Evolutionary conservation across 2,888 invertebrate genomes (phyloP).

Genomic region (Monopis laevigella): DNA sequence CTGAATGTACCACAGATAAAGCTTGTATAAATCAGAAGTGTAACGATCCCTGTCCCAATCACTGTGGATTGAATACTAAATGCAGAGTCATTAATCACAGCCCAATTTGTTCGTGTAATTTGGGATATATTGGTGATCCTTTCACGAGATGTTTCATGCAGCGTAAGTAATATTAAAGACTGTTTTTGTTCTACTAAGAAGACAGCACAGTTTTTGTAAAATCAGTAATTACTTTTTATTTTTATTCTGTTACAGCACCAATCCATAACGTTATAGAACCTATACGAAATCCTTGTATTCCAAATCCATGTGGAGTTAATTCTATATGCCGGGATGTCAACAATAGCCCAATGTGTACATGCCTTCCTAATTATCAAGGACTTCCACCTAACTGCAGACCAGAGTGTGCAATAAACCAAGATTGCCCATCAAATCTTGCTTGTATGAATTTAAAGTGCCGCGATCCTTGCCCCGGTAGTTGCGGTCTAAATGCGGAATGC

Average conservation of each 20-base stretch:
- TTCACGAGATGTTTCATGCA: slow-evolving; percentile 70
- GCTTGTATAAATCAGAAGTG: slow-evolving; percentile 84
- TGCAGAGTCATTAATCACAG: slow-evolving; percentile 83
- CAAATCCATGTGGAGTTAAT: slow-evolving; percentile 75
- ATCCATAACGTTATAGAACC: slow-evolving; percentile 35
- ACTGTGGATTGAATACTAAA: slow-evolving; percentile 73
- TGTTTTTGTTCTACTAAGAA: neutral
- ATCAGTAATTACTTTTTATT: neutral
- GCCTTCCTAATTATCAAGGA: slow-evolving; percentile 72
- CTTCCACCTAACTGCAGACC: slow-evolving; percentile 77
- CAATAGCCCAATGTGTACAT: slow-evolving; percentile 72
- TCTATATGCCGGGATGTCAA: slow-evolving; percentile 71
- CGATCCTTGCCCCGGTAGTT: slow-evolving; percentile 78
- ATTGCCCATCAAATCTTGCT: slow-evolving; percentile 75
- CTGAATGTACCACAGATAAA: slow-evolving; percentile 76
- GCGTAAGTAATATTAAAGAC: slow-evolving; percentile 36
- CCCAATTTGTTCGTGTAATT: slow-evolving; percentile 78
- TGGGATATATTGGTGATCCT: slow-evolving; percentile 73
- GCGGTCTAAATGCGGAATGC: slow-evolving; percentile 72
- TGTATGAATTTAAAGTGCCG: slow-evolving; percentile 78
- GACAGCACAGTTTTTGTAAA: neutral
- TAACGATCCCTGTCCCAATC: slow-evolving; percentile 77
- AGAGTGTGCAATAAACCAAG: slow-evolving; percentile 77
- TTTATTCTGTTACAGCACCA: slow-evolving; percentile 30
- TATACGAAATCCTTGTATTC: slow-evolving; percentile 71